A percentile compares a stretch with the other conserved stretches of the same genome.
Conservation (phyloP, 2,888 invertebrate species). For the Metalampra italica region DNA sequence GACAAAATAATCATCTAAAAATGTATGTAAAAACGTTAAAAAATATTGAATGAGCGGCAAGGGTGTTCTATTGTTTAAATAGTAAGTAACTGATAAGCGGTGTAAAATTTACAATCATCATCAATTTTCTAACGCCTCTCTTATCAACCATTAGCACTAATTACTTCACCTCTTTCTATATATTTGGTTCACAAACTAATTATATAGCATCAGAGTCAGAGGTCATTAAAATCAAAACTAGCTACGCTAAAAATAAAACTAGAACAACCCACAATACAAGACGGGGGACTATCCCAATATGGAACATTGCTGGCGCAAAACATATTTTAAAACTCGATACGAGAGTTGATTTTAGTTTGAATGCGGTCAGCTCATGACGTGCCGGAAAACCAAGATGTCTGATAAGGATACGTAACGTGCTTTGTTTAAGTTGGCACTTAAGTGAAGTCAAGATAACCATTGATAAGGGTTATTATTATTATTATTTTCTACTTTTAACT, state of each 20-base stretch:
- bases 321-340: background rate
- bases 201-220: conserved; percentile 5
- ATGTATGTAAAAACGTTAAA: too few relatives aligned
- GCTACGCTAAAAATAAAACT: conserved; percentile 18
- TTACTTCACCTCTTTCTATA: background rate
- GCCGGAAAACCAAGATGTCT: conserved; percentile 23
- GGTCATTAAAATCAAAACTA: conserved; percentile 22
- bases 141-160: too few relatives aligned
- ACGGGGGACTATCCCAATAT: conserved; percentile 11
- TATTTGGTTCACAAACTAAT: background rate
- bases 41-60: too few relatives aligned
- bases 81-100: too few relatives aligned
- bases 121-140: too few relatives aligned
- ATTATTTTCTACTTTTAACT: conserved; percentile 11
- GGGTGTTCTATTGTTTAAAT: too few relatives aligned
- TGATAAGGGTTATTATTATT: conserved; percentile 20
- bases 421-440: conserved; percentile 27
- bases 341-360: conserved; percentile 12
- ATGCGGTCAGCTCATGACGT: conserved; percentile 12
- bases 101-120: too few relatives aligned
- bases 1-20: too few relatives aligned
- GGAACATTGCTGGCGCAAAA: background rate
- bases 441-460: conserved; percentile 21
- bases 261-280: conserved; percentile 17
- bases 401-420: conserved; percentile 26